Evolutionary conservation across 92 coral and sea anemone species (phyloP).

Genomic region (Epizoanthus rinbou): DNA sequence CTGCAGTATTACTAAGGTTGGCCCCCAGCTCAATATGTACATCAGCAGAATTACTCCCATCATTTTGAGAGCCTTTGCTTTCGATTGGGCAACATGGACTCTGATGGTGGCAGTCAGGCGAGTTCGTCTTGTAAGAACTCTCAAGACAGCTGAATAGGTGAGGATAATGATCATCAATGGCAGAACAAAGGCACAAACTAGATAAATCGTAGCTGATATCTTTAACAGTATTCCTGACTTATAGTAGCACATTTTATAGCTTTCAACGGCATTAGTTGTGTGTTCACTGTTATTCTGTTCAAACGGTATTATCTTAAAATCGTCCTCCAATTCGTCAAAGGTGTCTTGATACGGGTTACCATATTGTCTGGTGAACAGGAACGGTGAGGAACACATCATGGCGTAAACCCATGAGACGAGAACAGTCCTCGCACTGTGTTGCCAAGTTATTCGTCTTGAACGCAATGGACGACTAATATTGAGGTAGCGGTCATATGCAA

Average conservation of each 20-base stretch:
- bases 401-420: constrained; percentile 18
- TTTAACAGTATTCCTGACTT: not conserved
- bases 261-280: not conserved
- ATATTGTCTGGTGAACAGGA: not conserved
- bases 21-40: constrained; percentile 20
- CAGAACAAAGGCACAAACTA: not conserved
- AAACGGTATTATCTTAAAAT: not conserved
- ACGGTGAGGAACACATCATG: not conserved
- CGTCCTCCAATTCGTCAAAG: not conserved
- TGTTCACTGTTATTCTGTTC: not conserved
- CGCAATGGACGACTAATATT: not conserved
- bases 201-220: not conserved
- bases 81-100: not conserved
- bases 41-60: not conserved
- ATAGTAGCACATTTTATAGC: not conserved
- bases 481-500: constrained; percentile 5
- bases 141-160: not conserved
- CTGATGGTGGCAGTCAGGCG: no score
- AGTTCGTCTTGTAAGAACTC: not conserved
- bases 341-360: not conserved
- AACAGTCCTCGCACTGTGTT: constrained; percentile 17
- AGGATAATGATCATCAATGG: not conserved
- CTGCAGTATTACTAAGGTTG: not conserved
- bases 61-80: constrained; percentile 16
- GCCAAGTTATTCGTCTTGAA: constrained; percentile 5